Conservation (phyloP, 2,888 invertebrate species). For the Acronicta leporina region DNA sequence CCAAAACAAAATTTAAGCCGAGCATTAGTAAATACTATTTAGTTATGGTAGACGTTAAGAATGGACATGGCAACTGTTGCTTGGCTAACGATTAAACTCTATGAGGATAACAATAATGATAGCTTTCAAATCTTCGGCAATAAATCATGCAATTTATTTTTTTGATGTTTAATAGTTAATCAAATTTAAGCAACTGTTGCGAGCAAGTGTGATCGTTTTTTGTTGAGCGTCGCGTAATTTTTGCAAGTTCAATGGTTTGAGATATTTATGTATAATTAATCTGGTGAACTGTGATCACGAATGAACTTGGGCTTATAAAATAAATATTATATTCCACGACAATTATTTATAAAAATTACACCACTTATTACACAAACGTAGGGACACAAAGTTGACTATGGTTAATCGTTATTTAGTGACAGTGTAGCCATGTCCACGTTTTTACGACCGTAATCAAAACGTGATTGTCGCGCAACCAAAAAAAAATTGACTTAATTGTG, state of each 20-base stretch:
- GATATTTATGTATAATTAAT: conserved; percentile 43
- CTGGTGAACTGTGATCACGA: conserved; percentile 26
- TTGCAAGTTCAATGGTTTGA: conserved; percentile 38
- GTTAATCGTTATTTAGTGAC: conserved; percentile 73
- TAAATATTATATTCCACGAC: conserved; percentile 40
- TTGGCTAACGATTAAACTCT: conserved; percentile 35
- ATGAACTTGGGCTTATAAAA: conserved; percentile 22
- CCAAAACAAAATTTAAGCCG: conserved; percentile 72
- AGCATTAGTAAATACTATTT: conserved; percentile 64
- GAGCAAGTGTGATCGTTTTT: conserved; percentile 52
- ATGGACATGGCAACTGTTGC: conserved; percentile 59
- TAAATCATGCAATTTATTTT: conserved; percentile 58
- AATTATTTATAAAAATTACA: conserved; percentile 57
- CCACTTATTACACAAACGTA: conserved; percentile 57
- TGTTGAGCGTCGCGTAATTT: conserved; percentile 39
- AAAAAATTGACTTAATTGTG: conserved; percentile 85
- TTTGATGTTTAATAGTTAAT: conserved; percentile 54
- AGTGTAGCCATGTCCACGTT: conserved; percentile 74
- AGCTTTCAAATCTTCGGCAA: conserved; percentile 50
- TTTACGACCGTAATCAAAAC: conserved; percentile 83
- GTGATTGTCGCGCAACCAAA: conserved; percentile 86
- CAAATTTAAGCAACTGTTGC: conserved; percentile 57
- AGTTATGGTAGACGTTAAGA: conserved; percentile 60
- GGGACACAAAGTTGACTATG: conserved; percentile 59
- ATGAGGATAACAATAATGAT: conserved; percentile 54